Percentiles rank a stretch among this genome's conserved stretches.
Conservation (phyloP, 1,140 invertebrate genomes). For the Caenorhabditis tropicalis region DNA sequence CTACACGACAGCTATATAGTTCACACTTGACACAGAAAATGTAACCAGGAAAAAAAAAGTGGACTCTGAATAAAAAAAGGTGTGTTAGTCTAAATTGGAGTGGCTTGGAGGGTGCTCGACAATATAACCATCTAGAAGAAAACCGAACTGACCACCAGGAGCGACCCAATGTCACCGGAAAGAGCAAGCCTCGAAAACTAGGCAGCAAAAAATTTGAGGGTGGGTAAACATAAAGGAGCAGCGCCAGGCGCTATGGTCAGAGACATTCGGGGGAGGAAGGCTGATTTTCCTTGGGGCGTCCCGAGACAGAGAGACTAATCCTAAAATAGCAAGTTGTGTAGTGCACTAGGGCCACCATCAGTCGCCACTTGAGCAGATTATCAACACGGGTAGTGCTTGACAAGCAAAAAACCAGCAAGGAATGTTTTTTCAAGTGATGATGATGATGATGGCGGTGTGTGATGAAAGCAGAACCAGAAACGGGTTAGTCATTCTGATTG, state of each 20-base stretch:
- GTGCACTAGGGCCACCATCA: conserved; percentile 14
- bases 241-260: conserved; percentile 33
- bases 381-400: conserved; percentile 34
- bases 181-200: conserved; percentile 34
- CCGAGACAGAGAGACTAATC: conserved; percentile 20
- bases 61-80: neutral
- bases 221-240: conserved; percentile 34
- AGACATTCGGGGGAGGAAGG: neutral
- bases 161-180: neutral
- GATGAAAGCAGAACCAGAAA: conserved; percentile 40
- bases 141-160: neutral
- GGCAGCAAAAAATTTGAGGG: conserved; percentile 21
- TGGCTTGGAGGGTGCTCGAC: neutral
- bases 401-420: conserved; percentile 14
- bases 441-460: neutral
- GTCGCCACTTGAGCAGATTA: conserved; percentile 42
- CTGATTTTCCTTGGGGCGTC: conserved; percentile 28
- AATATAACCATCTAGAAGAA: conserved; percentile 17
- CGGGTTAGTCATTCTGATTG: neutral
- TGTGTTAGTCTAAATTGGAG: neutral
- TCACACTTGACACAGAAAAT: neutral
- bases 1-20: neutral
- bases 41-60: neutral
- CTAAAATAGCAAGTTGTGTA: conserved; percentile 34
- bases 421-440: conserved; percentile 43